Evolutionary conservation across 2,888 invertebrate species (phyloP), one percentile per base, ranked within the genome.

Genomic region (Ennomos fuscantarius): DNA sequence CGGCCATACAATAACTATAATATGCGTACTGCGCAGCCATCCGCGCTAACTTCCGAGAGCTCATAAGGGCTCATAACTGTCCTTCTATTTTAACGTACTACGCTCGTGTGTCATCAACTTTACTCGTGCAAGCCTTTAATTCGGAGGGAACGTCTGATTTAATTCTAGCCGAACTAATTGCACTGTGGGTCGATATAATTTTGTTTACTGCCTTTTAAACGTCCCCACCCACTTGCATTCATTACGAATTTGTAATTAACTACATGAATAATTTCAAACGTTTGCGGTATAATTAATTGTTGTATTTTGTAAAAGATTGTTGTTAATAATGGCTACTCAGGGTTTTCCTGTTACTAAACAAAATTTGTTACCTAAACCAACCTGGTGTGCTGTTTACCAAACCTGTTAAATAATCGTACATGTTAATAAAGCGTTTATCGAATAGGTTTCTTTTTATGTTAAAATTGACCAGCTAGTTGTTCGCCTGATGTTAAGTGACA

Each of bases 91-190:
- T 24, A 35, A 3, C 2, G 41, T 9, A 43, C 57, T 57, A 12
- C 5, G 9, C 43, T 40, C 15, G 40, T 54, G 51, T 51, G 10
- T 42, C 8, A 11, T 9, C 41, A 33, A 37, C 52, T 11, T 89
- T 89, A 86, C 89, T 76, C 89, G 89, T 89, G 90, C 88, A 82
- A 87, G 86, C 86, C 86, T 91, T 66, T 62, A 64, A 62, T 64
- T 62, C 60, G 41, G 46, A 84, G 79, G 85, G 84, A 88, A 87
- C 82, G 80, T 84, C 83, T 82, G 84, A 86, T 86, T 89, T 89
- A 84, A 86, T 89, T 87, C 92, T 92, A 92, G 90, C 78, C 76
- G 92, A 92, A 91, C 91, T 92, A 92, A 92, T 92, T 90, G 92
- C 75, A 63, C 79, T 84, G 91, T 91, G 87, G 90, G 91, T 84